phyloP scores from a whole-genome alignment of 2,888 invertebrate species.

The Salpingus planirostris region DNA sequence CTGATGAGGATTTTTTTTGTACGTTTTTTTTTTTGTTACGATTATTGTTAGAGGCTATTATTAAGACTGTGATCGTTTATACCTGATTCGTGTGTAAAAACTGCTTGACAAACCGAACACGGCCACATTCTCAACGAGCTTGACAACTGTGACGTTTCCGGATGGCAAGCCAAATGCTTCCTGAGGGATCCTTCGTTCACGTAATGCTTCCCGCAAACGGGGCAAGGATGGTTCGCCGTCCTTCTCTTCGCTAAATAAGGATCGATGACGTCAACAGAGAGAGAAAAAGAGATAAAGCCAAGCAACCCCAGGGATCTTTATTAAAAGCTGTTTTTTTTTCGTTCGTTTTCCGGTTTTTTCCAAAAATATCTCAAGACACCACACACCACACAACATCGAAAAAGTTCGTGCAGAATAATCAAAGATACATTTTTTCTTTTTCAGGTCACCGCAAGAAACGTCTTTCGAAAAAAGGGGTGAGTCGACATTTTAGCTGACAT shows the following conservation, averaged over 20 bases:
- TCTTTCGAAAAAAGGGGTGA: slow-evolving; percentile 8
- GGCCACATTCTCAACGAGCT: slow-evolving; percentile 92
- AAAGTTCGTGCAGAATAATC: too few species aligned
- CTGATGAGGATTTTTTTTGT: slow-evolving; percentile 11
- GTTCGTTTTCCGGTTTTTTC: too few species aligned
- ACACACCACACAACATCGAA: too few species aligned
- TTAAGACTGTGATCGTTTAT: too few species aligned
- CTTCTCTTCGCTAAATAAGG: slow-evolving; percentile 87
- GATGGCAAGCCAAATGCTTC: slow-evolving; percentile 89
- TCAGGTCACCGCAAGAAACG: too few species aligned
- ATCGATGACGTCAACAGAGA: slow-evolving; percentile 60
- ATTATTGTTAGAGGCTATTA: not conserved
- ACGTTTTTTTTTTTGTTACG: slow-evolving; percentile 1
- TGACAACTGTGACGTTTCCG: slow-evolving; percentile 79
- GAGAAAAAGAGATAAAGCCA: slow-evolving; percentile 46
- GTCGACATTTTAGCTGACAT: too few species aligned
- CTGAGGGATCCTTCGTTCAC: slow-evolving; percentile 88
- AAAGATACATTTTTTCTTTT: too few species aligned
- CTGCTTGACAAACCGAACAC: slow-evolving; percentile 90
- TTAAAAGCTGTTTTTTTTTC: not conserved
- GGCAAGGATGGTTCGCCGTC: slow-evolving; percentile 91
- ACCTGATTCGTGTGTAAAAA: slow-evolving; percentile 93
- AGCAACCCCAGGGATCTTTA: slow-evolving; percentile 33
- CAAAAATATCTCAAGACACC: too few species aligned
- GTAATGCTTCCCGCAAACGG: slow-evolving; percentile 91